These are phyloP conservation scores for Meiosimyza decipiens DNA, from an alignment of 2,888 invertebrate genomes.

Conservation along the genomic window DNA sequence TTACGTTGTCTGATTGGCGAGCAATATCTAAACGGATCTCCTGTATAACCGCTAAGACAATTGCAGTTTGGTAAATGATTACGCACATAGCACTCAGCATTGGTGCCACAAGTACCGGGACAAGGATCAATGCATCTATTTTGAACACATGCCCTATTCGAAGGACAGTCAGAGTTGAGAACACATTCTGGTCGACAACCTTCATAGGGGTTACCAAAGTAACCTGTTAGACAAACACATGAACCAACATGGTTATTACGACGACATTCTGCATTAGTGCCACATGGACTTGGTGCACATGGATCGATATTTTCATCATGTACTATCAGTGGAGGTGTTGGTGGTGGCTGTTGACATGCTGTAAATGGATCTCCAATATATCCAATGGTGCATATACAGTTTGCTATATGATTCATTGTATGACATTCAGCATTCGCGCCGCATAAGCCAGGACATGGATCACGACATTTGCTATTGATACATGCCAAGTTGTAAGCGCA, in stretches of 20 bases:
- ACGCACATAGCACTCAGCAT: slow-evolving; percentile 78
- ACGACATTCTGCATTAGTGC: slow-evolving; percentile 74
- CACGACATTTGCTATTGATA: slow-evolving; percentile 79
- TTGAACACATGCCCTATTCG: slow-evolving; percentile 78
- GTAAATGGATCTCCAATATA: slow-evolving; percentile 80
- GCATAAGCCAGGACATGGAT: slow-evolving; percentile 82
- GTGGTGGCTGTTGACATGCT: slow-evolving; percentile 67
- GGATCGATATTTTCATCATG: slow-evolving; percentile 67
- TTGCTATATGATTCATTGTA: slow-evolving; percentile 80
- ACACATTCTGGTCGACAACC: slow-evolving; percentile 85
- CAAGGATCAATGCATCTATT: slow-evolving; percentile 85
- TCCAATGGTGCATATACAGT: slow-evolving; percentile 75
- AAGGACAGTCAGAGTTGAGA: slow-evolving; percentile 81
- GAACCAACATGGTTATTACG: slow-evolving; percentile 75
- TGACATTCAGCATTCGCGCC: slow-evolving; percentile 78
- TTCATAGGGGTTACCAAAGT: slow-evolving; percentile 73
- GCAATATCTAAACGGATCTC: slow-evolving; percentile 75
- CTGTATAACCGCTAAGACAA: slow-evolving; percentile 75
- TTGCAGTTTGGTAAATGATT: slow-evolving; percentile 81
- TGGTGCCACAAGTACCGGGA: slow-evolving; percentile 78
- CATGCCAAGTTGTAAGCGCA: slow-evolving; percentile 78
- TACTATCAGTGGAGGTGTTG: slow-evolving; percentile 34
- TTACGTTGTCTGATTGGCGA: slow-evolving; percentile 71
- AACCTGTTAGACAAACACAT: slow-evolving; percentile 77
- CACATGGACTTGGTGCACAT: slow-evolving; percentile 81